Percentiles rank a stretch among this genome's conserved stretches.
These are phyloP conservation scores for Exocentrus adspersus DNA, from an alignment of 2,888 invertebrate species.

Conservation along the genomic window DNA sequence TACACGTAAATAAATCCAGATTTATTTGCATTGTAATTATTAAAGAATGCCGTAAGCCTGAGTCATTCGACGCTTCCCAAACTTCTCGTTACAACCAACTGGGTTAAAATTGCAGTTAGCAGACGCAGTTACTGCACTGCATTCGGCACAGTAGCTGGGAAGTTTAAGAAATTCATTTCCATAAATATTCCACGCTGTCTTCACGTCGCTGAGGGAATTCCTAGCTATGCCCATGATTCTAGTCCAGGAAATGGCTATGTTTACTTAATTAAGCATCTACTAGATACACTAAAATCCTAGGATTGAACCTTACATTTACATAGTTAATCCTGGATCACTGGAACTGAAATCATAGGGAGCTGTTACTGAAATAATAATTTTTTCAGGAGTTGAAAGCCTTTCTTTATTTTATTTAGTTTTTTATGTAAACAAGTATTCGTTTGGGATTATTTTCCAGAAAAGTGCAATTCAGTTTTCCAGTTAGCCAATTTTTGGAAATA, in stretches of 20 bases:
- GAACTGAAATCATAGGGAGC: too few relatives aligned
- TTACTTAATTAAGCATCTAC: too few relatives aligned
- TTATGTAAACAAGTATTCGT: too few relatives aligned
- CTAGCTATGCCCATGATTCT: conserved; percentile 36
- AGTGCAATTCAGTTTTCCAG: too few relatives aligned
- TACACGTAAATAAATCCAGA: background rate
- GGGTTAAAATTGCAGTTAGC: conserved; percentile 43
- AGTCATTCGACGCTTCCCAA: conserved; percentile 6
- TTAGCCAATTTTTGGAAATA: too few relatives aligned
- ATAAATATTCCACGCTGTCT: conserved; percentile 42
- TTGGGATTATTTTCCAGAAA: too few relatives aligned
- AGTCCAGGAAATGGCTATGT: conserved; percentile 38
- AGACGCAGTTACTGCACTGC: conserved; percentile 30
- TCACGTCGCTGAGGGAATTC: conserved; percentile 36
- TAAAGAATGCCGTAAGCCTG: conserved; percentile 2
- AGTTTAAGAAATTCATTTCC: conserved; percentile 38
- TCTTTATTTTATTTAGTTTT: too few relatives aligned
- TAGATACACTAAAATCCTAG: too few relatives aligned
- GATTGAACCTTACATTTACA: too few relatives aligned
- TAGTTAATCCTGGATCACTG: too few relatives aligned
- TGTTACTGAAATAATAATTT: too few relatives aligned
- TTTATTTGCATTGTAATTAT: background rate
- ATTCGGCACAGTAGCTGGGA: conserved; percentile 30
- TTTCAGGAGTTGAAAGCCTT: too few relatives aligned
- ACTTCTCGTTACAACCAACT: conserved; percentile 33